Evolutionary conservation across 2,113 vertebrate species (phyloP).

Genomic region (Lepus timidus): DNA sequence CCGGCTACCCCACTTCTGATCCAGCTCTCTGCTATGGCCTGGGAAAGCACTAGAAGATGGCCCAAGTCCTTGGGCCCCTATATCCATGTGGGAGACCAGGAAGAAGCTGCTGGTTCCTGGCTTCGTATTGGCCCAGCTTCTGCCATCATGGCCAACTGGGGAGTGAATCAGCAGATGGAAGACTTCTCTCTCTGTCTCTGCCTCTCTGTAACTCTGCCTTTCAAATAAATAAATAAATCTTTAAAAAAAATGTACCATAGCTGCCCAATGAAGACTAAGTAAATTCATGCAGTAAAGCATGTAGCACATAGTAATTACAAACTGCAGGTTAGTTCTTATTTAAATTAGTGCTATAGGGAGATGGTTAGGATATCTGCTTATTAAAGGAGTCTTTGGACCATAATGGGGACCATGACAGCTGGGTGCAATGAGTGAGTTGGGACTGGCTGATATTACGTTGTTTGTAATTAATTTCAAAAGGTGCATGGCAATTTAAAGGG

Average conservation of each 20-base stretch:
- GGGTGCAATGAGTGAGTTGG: not conserved
- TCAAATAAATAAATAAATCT: no score
- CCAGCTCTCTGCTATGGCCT: no score
- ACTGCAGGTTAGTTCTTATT: not conserved
- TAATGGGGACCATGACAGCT: not conserved
- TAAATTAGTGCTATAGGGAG: not conserved
- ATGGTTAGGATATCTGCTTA: not conserved
- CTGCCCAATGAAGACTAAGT: conserved; percentile 29
- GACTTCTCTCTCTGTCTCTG: no score
- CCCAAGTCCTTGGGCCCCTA: no score
- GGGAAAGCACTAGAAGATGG: no score
- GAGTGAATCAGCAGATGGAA: no score
- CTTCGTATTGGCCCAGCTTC: no score
- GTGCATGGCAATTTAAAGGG: not conserved
- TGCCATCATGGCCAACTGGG: no score
- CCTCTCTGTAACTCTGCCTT: no score
- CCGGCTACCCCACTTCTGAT: no score
- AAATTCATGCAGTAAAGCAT: not conserved
- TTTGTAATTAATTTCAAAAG: conserved; percentile 40
- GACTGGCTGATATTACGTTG: not conserved
- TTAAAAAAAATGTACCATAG: not conserved
- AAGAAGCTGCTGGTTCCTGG: no score
- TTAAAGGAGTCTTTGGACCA: not conserved
- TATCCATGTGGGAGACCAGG: no score
- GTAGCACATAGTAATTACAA: not conserved